phyloP scores from a whole-genome alignment of 2,113 vertebrate species.

The Ceratotherium simum region DNA sequence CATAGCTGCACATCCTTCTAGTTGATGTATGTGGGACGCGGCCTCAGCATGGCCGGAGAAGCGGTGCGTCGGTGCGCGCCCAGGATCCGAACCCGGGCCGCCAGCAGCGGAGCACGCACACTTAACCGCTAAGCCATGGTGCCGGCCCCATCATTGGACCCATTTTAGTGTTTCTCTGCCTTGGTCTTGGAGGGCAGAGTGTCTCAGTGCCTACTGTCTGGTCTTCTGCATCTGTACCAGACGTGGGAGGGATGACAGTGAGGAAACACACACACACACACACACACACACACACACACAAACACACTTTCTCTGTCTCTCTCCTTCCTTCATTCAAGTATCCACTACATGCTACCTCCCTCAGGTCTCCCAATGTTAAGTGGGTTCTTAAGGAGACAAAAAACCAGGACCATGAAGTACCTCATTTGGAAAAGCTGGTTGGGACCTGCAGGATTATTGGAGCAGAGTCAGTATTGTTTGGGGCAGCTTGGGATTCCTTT shows the following conservation, averaged over 20 bases:
- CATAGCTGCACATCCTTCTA: no score
- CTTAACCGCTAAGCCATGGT: no score
- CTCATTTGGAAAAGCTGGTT: slow-evolving; percentile 16
- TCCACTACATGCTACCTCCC: background rate
- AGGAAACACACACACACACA: background rate
- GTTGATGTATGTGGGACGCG: no score
- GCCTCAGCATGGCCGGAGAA: no score
- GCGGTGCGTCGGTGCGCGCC: no score
- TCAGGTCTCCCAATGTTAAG: background rate
- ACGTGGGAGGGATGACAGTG: background rate
- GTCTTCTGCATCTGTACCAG: background rate
- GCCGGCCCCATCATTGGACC: background rate
- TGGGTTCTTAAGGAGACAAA: slow-evolving; percentile 6
- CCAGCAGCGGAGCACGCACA: no score
- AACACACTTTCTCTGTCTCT: background rate
- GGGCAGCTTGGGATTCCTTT: background rate
- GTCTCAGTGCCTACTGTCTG: background rate
- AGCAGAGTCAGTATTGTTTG: slow-evolving; percentile 9
- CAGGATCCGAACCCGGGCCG: no score
- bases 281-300: background rate
- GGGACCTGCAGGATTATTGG: background rate
- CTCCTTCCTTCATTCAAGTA: background rate
- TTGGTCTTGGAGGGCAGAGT: background rate
- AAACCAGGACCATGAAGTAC: background rate
- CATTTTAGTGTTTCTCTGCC: background rate